Evolutionary conservation across 2,888 invertebrate species (phyloP).

Genomic region (Aphidius colemani): DNA sequence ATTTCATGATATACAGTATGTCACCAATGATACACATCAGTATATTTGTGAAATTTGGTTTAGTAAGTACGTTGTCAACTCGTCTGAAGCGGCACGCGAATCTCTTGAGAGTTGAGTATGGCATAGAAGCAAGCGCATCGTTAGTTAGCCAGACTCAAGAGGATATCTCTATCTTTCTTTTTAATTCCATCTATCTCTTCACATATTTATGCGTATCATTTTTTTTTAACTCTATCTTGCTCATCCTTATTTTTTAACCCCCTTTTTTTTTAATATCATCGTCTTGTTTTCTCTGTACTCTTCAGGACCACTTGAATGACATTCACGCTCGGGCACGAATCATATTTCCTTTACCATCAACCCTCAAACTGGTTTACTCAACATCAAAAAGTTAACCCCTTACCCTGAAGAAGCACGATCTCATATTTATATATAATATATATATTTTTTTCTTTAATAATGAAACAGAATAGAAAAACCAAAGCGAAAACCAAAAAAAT

Average conservation of each 20-base stretch:
- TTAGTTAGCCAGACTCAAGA: conserved; percentile 52
- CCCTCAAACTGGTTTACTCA: neutral
- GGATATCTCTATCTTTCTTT: conserved; percentile 29
- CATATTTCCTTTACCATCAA: neutral
- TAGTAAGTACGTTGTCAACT: conserved; percentile 40
- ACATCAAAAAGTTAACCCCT: no score
- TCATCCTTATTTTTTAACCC: neutral
- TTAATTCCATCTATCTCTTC: conserved; percentile 15
- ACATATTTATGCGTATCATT: conserved; percentile 3
- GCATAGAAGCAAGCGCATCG: conserved; percentile 49
- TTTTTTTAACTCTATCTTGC: neutral
- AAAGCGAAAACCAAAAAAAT: no score
- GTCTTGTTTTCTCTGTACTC: no score
- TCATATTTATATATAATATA: no score
- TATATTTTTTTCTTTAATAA: no score
- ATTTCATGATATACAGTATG: no score
- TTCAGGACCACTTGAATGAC: no score
- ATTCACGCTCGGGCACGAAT: neutral
- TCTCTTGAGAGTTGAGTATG: conserved; percentile 44
- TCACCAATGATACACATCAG: no score
- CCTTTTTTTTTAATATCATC: neutral
- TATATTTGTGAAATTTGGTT: neutral
- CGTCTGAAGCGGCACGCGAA: conserved; percentile 38
- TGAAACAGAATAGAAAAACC: no score
- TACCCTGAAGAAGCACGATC: no score